Evolutionary conservation across 2,113 vertebrate species (phyloP), one percentile per base, ranked within the genome.

Genomic region (Dicerorhinus sumatrensis): DNA sequence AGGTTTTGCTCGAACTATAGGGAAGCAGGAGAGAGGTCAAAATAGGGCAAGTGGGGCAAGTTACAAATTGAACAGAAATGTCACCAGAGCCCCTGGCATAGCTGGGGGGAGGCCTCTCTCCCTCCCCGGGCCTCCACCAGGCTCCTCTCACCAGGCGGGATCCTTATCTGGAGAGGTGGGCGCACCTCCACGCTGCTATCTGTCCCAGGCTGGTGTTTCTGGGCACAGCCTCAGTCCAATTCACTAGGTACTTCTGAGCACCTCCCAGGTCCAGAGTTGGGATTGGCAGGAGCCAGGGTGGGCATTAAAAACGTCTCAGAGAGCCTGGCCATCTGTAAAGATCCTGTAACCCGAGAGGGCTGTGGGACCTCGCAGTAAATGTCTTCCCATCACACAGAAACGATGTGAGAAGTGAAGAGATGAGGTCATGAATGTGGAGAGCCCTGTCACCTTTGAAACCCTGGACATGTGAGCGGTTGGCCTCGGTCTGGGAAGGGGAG

Each of bases 391-490:
- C 21, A 7, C 58, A n/a, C 1, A 0, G 33, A 23, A 20, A 29
- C 7, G 3, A 14, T 2, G 17, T 42, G 67, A 82, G 39, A 72
- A 54, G 7, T 42, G 12, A 77, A 9, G 11, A 6, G 20, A 33
- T 16, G 36, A 33, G 65, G 33, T 16, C 20, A 4, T 2, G 8
- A 13, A 18, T 2, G 3, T 7, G 48, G 39, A 62, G 54, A 62
- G 20, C 5, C 2, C 81, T 58, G 13, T 42, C 8, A 7, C 39
- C 25, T 48, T 77, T 29, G 65, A 81, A 23, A 9, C 10, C 54
- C 1, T 0, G 72, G 56, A 17, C 21, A 2, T 4, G 4, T 5
- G 8, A 5, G 1, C 2, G 2, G 29, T 42, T 58, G 39, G 60
- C 63, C 60, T 62, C 1, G 0, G 1, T 29, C 36, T 42, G 17